Evolutionary conservation across 2,888 invertebrate genomes (phyloP).

Genomic region (Allophyes oxyacanthae): DNA sequence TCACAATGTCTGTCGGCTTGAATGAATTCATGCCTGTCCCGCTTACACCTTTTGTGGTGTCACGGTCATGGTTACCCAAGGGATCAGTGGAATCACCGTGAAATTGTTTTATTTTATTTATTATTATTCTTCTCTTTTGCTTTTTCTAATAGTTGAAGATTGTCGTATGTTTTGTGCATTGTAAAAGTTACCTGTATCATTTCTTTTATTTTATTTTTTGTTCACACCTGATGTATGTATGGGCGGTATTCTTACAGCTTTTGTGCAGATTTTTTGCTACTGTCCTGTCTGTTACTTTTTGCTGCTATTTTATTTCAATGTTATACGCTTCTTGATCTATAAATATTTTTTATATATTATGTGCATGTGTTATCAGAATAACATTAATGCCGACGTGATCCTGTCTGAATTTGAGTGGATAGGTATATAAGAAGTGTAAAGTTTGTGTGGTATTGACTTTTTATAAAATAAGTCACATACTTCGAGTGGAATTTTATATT

Average conservation of each 20-base stretch:
- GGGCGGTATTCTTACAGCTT: slow-evolving; percentile 27
- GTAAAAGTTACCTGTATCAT: slow-evolving; percentile 64
- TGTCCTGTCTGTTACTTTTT: slow-evolving; percentile 7
- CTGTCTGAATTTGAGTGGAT: too few relatives aligned
- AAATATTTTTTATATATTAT: too few relatives aligned
- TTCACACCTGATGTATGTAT: slow-evolving; percentile 44
- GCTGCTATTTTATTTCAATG: not conserved
- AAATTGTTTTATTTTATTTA: slow-evolving; percentile 66
- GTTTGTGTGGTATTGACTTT: too few relatives aligned
- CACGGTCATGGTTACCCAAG: slow-evolving; percentile 71
- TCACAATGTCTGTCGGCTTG: slow-evolving; percentile 78
- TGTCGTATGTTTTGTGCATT: slow-evolving; percentile 62
- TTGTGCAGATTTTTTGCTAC: slow-evolving; percentile 34
- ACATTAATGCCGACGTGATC: too few relatives aligned
- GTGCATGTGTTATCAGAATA: too few relatives aligned
- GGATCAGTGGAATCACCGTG: slow-evolving; percentile 80
- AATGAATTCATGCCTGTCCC: slow-evolving; percentile 76
- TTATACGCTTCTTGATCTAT: too few relatives aligned
- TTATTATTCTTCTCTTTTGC: slow-evolving; percentile 50
- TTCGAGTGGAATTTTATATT: too few relatives aligned
- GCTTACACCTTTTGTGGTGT: slow-evolving; percentile 75
- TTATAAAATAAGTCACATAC: too few relatives aligned
- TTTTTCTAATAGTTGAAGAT: slow-evolving; percentile 62
- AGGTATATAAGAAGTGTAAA: too few relatives aligned
- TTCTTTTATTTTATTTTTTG: slow-evolving; percentile 52